Conservation (phyloP, 1,140 invertebrate genomes). For the Drosophila quadrilineata region DNA sequence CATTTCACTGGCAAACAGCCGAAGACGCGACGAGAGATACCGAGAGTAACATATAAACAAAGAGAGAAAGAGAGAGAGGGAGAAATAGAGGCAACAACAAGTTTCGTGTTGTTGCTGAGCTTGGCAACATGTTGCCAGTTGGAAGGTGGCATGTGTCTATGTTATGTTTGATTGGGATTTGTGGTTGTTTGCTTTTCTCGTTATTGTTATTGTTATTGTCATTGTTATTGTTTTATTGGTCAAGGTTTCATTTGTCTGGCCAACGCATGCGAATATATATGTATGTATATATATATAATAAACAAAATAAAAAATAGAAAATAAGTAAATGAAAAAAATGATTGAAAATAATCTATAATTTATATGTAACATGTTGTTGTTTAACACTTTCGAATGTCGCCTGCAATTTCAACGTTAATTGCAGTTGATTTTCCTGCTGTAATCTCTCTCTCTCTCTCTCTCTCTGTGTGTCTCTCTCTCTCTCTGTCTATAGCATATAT, state of each 20-base stretch:
- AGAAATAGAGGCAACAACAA: constrained; percentile 12
- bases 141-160: too few species aligned
- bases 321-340: too few species aligned
- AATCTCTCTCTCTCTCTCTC: not conserved
- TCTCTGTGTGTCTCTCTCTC: too few species aligned
- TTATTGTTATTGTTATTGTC: too few species aligned
- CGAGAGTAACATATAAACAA: not conserved
- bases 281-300: not conserved
- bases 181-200: constrained; percentile 16
- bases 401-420: constrained; percentile 73
- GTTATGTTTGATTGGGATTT: constrained; percentile 45
- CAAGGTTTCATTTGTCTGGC: constrained; percentile 52
- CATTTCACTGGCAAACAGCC: constrained; percentile 20
- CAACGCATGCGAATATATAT: not conserved
- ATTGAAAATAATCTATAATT: constrained; percentile 75
- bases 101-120: constrained; percentile 35
- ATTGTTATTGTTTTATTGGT: too few species aligned
- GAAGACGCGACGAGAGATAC: constrained; percentile 42
- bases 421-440: constrained; percentile 72
- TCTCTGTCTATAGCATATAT: constrained; percentile 22
- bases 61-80: constrained; percentile 1
- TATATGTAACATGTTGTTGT: constrained; percentile 63
- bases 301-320: too few species aligned
- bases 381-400: constrained; percentile 68
- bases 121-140: constrained; percentile 58